Base-by-base conservation (phyloP, 2,888 invertebrate species). In the Tuta absoluta region DNA sequence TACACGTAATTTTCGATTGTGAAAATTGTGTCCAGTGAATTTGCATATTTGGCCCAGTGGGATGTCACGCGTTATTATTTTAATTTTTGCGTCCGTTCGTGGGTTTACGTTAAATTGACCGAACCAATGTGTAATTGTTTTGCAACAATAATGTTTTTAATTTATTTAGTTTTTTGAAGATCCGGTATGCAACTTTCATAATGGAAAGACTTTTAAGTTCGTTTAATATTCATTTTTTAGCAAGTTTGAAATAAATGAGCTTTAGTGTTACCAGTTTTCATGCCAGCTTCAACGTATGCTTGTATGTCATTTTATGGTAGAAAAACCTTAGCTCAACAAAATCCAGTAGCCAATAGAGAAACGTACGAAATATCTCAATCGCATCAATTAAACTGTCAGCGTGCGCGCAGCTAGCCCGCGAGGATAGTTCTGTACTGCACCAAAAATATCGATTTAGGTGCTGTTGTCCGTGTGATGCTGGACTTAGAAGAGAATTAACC, bases 1-100 rank as follows among this genome's bases (percentile, higher is more conserved):
- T 83, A 86, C 83, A 79, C 76, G 80, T 82, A 87, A 87, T 86
- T 87, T 87, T 78, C 81, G 82, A 82, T 85, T 82, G 82, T 75
- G 79, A 76, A n/a, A 81, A 81, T 80, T 81, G 80, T 74, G 76
- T 63, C 74, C 77, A 62, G 71, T 66, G 69, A 72, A 82, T 86
- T 85, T 85, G 84, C 85, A 86, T 85, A 81, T 80, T 70, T 65
- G 72, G 68, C 72, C 67, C 80, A 77, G 71, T 77, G 79, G 73
- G 73, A 63, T 70, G 74, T 74, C 72, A 71, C 73, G 65, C 65
- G 69, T 73, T 72, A 71, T 68, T 68, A 64, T 62, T 69, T 73
- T 68, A 70, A 67, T 64, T 64, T 45, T 23, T 19, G 63, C 33
- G 53, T 53, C 64, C 63, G 64, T 68, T 67, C 66, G 62, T 62